phyloP scores from a whole-genome alignment of 2,888 invertebrate species.

The Sphaerophoria rueppellii region DNA sequence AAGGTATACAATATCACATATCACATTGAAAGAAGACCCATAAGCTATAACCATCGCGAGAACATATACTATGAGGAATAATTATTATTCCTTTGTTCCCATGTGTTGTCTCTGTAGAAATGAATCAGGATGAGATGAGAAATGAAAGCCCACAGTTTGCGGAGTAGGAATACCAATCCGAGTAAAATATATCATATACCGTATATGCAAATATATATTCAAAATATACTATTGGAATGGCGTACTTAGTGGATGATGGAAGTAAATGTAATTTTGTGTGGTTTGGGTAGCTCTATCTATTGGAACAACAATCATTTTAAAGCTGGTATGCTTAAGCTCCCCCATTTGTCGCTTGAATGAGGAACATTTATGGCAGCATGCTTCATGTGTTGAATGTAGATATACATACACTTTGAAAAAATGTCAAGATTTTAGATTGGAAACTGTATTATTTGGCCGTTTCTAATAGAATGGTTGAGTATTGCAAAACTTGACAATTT shows the following conservation, averaged over 20 bases:
- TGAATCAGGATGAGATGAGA: not conserved
- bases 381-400: not conserved
- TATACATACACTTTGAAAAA: not conserved
- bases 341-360: conserved; percentile 43
- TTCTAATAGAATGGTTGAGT: no score
- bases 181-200: conserved; percentile 34
- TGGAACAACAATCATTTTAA: conserved; percentile 17
- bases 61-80: conserved; percentile 42
- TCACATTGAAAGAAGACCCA: conserved; percentile 35
- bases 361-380: conserved; percentile 27
- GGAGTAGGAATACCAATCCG: not conserved
- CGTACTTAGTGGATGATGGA: not conserved
- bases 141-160: conserved; percentile 16
- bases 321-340: conserved; percentile 21
- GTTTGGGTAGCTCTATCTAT: not conserved
- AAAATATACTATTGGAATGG: conserved; percentile 57
- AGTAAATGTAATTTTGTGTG: conserved; percentile 2
- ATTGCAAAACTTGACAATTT: no score
- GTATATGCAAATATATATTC: conserved; percentile 55
- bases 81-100: conserved; percentile 66
- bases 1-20: conserved; percentile 35
- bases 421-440: not conserved
- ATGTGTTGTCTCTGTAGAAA: not conserved
- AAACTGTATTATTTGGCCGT: no score
- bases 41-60: conserved; percentile 16